Evolutionary conservation across 2,797 vertebrate genomes (phyloP).

Genomic region (Psittacula echo): DNA sequence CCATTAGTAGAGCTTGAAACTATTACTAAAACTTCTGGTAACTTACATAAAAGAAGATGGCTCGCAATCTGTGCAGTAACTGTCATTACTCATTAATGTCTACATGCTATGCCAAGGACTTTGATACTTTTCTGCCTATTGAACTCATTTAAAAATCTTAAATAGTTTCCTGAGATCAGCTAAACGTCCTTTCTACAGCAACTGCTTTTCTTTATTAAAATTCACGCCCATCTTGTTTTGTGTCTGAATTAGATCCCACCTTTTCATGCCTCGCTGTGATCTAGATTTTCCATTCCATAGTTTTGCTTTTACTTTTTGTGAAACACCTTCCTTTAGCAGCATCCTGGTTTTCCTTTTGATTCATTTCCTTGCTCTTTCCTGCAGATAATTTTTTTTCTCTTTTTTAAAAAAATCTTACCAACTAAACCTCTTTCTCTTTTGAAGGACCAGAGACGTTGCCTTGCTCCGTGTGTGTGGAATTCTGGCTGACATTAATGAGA

Average conservation of each 20-base stretch:
- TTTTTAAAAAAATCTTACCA: background rate
- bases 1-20: background rate
- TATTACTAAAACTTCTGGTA: conserved; percentile 1
- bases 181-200: conserved; percentile 32
- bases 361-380: background rate
- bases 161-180: conserved; percentile 12
- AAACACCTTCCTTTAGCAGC: background rate
- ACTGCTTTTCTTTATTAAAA: background rate
- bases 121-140: conserved; percentile 17
- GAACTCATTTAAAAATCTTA: conserved; percentile 16
- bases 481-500: conserved; percentile 25
- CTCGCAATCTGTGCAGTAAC: background rate
- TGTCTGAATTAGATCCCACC: conserved; percentile 4
- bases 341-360: conserved; percentile 7
- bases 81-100: conserved; percentile 9
- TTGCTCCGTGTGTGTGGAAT: background rate
- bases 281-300: background rate
- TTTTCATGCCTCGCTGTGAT: background rate
- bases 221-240: conserved; percentile 21
- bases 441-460: background rate
- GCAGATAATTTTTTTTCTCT: background rate
- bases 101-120: background rate
- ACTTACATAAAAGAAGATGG: background rate
- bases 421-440: background rate
- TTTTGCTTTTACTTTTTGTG: background rate